Evolutionary conservation across 2,888 invertebrate genomes (phyloP), one percentile per base, ranked within the genome.

Genomic region (Melanostoma scalare): DNA sequence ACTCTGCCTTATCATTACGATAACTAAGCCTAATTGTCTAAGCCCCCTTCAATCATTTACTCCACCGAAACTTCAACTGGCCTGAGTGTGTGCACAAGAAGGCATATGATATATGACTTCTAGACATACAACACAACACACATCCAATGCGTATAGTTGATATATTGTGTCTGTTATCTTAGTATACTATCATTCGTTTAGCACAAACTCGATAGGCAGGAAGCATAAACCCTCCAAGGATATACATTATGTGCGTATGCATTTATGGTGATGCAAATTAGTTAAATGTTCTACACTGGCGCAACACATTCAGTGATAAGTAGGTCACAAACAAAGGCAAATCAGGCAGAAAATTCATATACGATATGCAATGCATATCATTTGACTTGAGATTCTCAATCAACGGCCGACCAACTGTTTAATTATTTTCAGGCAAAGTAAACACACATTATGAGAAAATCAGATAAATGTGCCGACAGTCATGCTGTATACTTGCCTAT

Each of bases 311-410:
- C 38, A 68, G 61, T 20, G 8, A 9, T 68, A 78, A 63, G 44
- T 67, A 69, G 82, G 82, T 78, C 63, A 61, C 46, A 82, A 73
- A 68, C 78, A 78, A 78, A 61, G 50, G 77, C 81, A 82, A 82
- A 77, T 73, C 78, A 73, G 46, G 68, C 56, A 73, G 72, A 82
- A 82, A 82, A 67, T 63, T 38, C 55, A 58, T 73, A 42, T 76
- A 55, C 0, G 2, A 3, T 42, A 33, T 81, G 67, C 20, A 20
- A 1, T 55, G 53, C 60, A 61, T 72, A 67, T 72, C 9, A 72
- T 77, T 72, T 72, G 61, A 72, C 72, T 81, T 50, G 30, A 56
- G 60, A 72, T 81, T 35, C 36, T 44, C 44, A 76, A 75, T 69
- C 79, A 61, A 33, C 56, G 52, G 33, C 69, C 44, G n/a, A 38